phyloP scores from a whole-genome alignment of 1,140 invertebrate genomes.

The Drosophila littoralis region DNA sequence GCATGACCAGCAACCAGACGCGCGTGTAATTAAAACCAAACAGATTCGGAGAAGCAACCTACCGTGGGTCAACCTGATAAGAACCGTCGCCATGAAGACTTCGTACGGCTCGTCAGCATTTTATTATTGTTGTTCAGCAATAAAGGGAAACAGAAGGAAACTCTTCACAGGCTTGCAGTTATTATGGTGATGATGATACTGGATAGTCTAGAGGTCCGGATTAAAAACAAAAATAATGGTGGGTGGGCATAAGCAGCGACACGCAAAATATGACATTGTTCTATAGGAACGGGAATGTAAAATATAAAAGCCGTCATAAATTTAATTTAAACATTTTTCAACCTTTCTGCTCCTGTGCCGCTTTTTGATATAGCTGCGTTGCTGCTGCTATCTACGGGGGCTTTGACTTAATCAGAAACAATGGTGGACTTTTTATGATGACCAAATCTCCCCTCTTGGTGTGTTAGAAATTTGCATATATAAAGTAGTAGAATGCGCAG shows the following conservation, averaged over 20 bases:
- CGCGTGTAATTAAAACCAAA: conserved; percentile 80
- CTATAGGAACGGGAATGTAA: conserved; percentile 12
- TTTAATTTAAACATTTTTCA: conserved; percentile 79
- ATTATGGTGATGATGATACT: conserved; percentile 66
- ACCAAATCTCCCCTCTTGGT: conserved; percentile 2
- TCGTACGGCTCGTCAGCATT: conserved; percentile 56
- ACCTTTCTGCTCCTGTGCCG: conserved; percentile 37
- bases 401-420: conserved; percentile 72
- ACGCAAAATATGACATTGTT: conserved; percentile 66
- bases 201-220: conserved; percentile 75
- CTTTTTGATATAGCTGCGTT: conserved; percentile 29
- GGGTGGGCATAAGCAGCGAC: conserved; percentile 26
- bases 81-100: conserved; percentile 42
- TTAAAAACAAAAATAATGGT: conserved; percentile 59
- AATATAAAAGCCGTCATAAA: conserved; percentile 61
- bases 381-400: conserved; percentile 23
- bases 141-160: conserved; percentile 30
- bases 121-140: conserved; percentile 30
- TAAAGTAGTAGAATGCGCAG: conserved; percentile 28
- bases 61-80: conserved; percentile 40
- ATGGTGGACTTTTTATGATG: conserved; percentile 58
- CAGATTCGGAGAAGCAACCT: conserved; percentile 45
- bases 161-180: conserved; percentile 30
- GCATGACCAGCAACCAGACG: conserved; percentile 60
- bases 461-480: conserved; percentile 37